A percentile compares a stretch with the other conserved stretches of the same genome.
These are phyloP conservation scores for Tuta absoluta DNA, from an alignment of 2,888 invertebrate species.

Conservation along the genomic window DNA sequence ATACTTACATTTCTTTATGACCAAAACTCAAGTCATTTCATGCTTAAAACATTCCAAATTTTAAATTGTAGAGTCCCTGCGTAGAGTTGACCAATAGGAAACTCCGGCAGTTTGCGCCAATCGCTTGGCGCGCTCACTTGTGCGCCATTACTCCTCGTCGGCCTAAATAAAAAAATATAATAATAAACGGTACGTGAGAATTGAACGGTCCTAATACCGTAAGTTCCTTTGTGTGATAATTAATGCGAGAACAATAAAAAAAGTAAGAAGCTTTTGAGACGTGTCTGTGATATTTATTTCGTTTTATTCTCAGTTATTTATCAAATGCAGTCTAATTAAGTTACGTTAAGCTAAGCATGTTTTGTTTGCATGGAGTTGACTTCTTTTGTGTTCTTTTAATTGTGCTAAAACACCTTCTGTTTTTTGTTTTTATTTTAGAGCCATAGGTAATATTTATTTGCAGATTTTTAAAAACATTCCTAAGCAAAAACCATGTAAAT, in stretches of 20 bases:
- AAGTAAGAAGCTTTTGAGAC: background rate
- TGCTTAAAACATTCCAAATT: background rate
- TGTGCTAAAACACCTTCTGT: background rate
- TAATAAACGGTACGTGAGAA: slow-evolving; percentile 41
- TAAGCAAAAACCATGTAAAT: no score
- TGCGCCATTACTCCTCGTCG: slow-evolving; percentile 34
- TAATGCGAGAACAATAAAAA: background rate
- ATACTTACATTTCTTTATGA: background rate
- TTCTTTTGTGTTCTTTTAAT: background rate
- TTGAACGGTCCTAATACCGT: slow-evolving; percentile 19
- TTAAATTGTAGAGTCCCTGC: background rate
- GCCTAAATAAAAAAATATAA: slow-evolving; percentile 46
- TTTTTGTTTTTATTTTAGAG: no score
- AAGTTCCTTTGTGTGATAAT: background rate
- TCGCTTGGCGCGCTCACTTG: slow-evolving; percentile 55
- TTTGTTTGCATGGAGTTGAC: background rate
- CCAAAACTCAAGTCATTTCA: background rate
- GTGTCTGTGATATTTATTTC: background rate
- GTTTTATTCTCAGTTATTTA: background rate
- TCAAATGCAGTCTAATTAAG: background rate
- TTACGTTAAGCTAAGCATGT: background rate
- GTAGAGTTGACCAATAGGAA: slow-evolving; percentile 23
- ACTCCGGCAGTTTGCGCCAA: slow-evolving; percentile 62
- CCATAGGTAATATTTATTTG: no score
- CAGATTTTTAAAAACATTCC: no score